These are phyloP conservation scores for Drosophila silvestris DNA, from an alignment of 2,888 invertebrate genomes.

Conservation along the genomic window DNA sequence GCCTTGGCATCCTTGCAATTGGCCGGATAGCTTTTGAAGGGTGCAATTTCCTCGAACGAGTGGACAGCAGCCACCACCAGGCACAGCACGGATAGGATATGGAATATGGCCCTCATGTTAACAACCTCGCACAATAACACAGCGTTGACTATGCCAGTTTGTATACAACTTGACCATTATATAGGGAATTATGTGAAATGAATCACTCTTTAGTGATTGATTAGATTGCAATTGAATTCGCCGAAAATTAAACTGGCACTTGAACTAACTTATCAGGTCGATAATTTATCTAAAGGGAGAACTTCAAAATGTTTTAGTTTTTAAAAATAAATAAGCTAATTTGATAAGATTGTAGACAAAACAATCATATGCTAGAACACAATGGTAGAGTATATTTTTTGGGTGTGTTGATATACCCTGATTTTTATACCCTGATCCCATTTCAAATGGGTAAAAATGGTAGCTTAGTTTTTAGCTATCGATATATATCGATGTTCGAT, in stretches of 20 bases:
- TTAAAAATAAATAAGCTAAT: neutral
- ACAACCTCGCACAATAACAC: neutral
- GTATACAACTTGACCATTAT: constrained; percentile 9
- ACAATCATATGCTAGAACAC: neutral
- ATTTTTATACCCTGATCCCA: no score
- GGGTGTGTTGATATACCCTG: no score
- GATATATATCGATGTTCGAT: no score
- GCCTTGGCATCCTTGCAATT: constrained; percentile 46
- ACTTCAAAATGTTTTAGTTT: neutral
- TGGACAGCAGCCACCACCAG: constrained; percentile 19
- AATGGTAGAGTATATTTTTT: no score
- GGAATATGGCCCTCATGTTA: constrained; percentile 20
- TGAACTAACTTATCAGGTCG: constrained; percentile 5
- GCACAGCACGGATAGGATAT: constrained; percentile 23
- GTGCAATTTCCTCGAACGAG: constrained; percentile 8
- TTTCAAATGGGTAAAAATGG: no score
- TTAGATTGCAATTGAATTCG: constrained; percentile 36
- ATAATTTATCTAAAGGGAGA: constrained; percentile 1
- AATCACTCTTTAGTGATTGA: constrained; percentile 24
- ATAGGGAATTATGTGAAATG: constrained; percentile 10
- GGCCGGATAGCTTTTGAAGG: constrained; percentile 39
- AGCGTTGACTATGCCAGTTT: constrained; percentile 15
- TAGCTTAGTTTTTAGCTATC: no score
- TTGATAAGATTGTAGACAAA: neutral
- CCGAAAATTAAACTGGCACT: constrained; percentile 18